Conservation (phyloP, 2,888 invertebrate species). For the Epistrophe grossulariae region DNA sequence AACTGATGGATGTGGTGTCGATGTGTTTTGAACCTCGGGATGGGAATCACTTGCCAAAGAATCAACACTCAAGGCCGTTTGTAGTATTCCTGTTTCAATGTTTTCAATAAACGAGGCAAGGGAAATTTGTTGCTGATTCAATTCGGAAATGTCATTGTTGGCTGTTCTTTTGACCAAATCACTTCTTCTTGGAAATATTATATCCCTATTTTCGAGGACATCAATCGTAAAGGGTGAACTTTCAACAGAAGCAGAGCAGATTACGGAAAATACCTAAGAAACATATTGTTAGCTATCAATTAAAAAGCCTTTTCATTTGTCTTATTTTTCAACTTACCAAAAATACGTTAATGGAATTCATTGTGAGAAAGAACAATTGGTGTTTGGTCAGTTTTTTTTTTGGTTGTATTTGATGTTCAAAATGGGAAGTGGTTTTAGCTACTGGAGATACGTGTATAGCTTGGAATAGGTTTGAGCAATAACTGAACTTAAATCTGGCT, state of each 20-base stretch:
- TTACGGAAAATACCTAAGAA: conserved; percentile 44
- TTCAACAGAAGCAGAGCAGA: conserved; percentile 16
- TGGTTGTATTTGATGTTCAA: neutral
- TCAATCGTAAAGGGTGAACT: conserved; percentile 54
- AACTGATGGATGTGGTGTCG: conserved; percentile 54
- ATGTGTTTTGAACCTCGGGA: conserved; percentile 76
- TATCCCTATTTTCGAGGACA: conserved; percentile 48
- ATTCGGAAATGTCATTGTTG: conserved; percentile 73
- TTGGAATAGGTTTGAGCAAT: conserved; percentile 44
- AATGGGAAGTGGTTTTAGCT: neutral
- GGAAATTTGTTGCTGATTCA: conserved; percentile 79
- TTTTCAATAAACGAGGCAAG: conserved; percentile 80
- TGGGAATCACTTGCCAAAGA: conserved; percentile 77
- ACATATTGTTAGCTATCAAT: conserved; percentile 9
- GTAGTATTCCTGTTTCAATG: conserved; percentile 80
- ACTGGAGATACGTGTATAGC: conserved; percentile 5
- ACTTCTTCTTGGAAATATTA: conserved; percentile 27
- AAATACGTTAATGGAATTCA: conserved; percentile 49
- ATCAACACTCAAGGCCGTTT: conserved; percentile 80
- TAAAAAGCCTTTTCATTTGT: neutral
- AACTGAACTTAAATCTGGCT: conserved; percentile 57
- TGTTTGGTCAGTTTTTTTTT: neutral
- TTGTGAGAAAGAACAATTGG: conserved; percentile 11
- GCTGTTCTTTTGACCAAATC: conserved; percentile 55
- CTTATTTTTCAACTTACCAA: conserved; percentile 52